A percentile compares a stretch with the other conserved stretches of the same genome.
phyloP scores from a whole-genome alignment of 2,888 invertebrate genomes.

The Pristionchus fissidentatus region DNA sequence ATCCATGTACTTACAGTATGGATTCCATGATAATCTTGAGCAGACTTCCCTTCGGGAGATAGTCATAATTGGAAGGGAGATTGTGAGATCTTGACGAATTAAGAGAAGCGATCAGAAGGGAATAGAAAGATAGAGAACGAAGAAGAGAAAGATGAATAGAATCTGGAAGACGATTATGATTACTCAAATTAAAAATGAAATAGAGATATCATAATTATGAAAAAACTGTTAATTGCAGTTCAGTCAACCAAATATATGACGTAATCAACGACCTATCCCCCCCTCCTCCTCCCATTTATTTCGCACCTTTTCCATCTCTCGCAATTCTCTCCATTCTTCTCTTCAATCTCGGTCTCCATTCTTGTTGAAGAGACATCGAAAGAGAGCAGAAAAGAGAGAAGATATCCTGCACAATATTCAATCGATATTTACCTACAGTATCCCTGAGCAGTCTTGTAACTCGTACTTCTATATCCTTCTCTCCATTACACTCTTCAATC shows the following conservation, averaged over 20 bases:
- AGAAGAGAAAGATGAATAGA: background rate
- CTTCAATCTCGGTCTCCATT: slow-evolving; percentile 45
- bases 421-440: no score
- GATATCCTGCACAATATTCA: background rate
- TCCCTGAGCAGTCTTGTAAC: background rate
- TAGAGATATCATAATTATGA: background rate
- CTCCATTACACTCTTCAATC: slow-evolving; percentile 3
- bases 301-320: slow-evolving; percentile 6
- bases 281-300: no score
- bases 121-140: slow-evolving; percentile 8
- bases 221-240: no score
- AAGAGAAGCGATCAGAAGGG: slow-evolving; percentile 10
- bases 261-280: background rate
- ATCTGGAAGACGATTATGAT: background rate
- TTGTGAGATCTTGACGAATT: background rate
- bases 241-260: no score
- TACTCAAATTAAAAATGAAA: background rate
- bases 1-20: slow-evolving; percentile 7
- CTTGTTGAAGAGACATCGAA: background rate
- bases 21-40: background rate
- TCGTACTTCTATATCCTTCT: background rate
- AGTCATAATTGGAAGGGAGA: slow-evolving; percentile 38
- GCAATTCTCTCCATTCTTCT: slow-evolving; percentile 37
- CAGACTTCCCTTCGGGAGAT: slow-evolving; percentile 23
- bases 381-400: slow-evolving; percentile 14